These are phyloP conservation scores for Stichopus horrens DNA, from an alignment of 53 echinoderm and acorn worm species.

Conservation along the genomic window DNA sequence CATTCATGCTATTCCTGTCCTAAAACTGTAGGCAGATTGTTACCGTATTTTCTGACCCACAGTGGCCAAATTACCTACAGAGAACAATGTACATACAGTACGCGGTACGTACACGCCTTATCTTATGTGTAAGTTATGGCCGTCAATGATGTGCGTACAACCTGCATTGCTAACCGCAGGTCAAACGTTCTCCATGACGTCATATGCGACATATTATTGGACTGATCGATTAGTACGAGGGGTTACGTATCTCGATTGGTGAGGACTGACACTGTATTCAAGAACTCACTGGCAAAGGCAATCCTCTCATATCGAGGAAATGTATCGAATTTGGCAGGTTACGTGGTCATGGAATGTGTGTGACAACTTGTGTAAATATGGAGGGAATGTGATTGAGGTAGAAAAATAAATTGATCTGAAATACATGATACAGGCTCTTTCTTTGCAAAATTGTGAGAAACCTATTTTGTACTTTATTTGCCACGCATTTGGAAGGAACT, in stretches of 20 bases:
- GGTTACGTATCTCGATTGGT: not conserved
- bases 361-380: too few species aligned
- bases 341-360: too few species aligned
- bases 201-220: not conserved
- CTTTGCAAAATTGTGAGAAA: too few species aligned
- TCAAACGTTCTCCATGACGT: constrained; percentile 31
- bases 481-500: too few species aligned
- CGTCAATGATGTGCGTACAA: not conserved
- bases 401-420: too few species aligned
- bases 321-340: too few species aligned
- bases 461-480: too few species aligned
- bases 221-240: not conserved
- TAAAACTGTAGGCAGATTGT: not conserved
- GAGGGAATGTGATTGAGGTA: too few species aligned
- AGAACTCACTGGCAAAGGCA: too few species aligned
- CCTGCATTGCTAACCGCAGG: constrained; percentile 45
- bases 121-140: not conserved
- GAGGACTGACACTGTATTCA: too few species aligned
- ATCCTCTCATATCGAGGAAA: too few species aligned
- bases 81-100: not conserved
- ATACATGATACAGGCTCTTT: too few species aligned
- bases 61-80: not conserved
- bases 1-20: not conserved
- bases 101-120: not conserved
- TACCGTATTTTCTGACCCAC: not conserved